Base-by-base conservation (phyloP, 2,113 vertebrate genomes). In the Cyphomyrus plagiostoma region DNA sequence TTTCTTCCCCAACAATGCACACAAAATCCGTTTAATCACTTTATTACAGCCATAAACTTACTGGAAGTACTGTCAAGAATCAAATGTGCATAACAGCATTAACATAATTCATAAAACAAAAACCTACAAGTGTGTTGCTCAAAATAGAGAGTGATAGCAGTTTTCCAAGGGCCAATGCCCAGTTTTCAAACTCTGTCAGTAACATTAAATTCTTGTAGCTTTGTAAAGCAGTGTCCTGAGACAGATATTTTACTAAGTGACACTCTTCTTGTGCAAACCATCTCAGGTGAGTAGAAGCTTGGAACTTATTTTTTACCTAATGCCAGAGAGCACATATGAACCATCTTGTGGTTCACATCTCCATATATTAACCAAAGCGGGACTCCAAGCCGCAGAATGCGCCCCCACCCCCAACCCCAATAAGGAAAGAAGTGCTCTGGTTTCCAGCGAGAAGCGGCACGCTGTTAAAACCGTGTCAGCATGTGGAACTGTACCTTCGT, bases 381-480 rank as follows among this genome's bases (percentile, higher is more conserved):
- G 35, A 9, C 74, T 42, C 74, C 17, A 39, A 80, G 7, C 74
- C 74, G 35, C 74, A 19, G 13, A 3, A 80, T 80, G 74, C 42
- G 35, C 62, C 62, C 26, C 62, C 62, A 11, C 1, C 26, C 62
- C n/a, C n/a, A 5, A 7, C 13, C 74, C 35, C 30, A 77, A 9
- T 80, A 74, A 26, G 10, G 89, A 92, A 39, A 90, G 70, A 58
- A 88, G 50, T 90, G 91, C 91, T 89, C 92, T 90, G 93, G 92
- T 92, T 91, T 92, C 35, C 93, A 92, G 91, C 88, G 89, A 88
- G 88, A 93, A 91, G 83, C 42, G 92, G 91, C 89, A 91, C 83
- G 87, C 91, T 39, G 90, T 26, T 89, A 93, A 91, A 92, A 93
- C 93, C 89, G 92, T 93, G 93, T 93, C 91, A 92, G 90, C 93